phyloP scores from a whole-genome alignment of 2,113 vertebrate species.

The Mus pahari region DNA sequence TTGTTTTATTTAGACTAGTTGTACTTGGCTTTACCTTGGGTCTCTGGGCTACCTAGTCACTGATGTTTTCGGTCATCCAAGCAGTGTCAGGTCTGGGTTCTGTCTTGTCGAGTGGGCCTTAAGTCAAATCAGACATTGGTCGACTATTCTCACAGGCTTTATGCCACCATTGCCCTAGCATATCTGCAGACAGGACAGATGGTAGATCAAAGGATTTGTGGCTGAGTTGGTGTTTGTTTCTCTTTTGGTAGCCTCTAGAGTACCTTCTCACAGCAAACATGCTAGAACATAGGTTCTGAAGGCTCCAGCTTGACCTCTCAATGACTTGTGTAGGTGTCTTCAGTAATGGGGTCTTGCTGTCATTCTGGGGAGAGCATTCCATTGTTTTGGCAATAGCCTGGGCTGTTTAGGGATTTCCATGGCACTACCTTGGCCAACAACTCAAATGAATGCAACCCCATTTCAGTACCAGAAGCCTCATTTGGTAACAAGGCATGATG shows the following conservation, averaged over 20 bases:
- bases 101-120: not conserved
- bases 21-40: not conserved
- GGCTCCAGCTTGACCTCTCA: not conserved
- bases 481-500: not conserved
- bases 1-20: not conserved
- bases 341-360: not conserved
- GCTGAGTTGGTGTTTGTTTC: not conserved
- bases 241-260: not conserved
- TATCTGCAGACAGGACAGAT: not conserved
- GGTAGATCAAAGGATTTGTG: not conserved
- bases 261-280: not conserved
- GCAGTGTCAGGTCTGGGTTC: not conserved
- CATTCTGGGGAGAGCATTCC: not conserved
- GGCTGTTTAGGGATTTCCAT: not conserved
- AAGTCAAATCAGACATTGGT: not conserved
- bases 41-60: not conserved
- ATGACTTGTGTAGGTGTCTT: not conserved
- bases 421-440: not conserved
- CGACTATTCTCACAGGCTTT: not conserved
- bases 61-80: not conserved
- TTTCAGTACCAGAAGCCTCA: not conserved
- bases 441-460: not conserved
- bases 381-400: not conserved
- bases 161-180: not conserved
- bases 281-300: not conserved